phyloP scores from a whole-genome alignment of 1,140 invertebrate genomes.

The Pseudachorutes palmiensis region DNA sequence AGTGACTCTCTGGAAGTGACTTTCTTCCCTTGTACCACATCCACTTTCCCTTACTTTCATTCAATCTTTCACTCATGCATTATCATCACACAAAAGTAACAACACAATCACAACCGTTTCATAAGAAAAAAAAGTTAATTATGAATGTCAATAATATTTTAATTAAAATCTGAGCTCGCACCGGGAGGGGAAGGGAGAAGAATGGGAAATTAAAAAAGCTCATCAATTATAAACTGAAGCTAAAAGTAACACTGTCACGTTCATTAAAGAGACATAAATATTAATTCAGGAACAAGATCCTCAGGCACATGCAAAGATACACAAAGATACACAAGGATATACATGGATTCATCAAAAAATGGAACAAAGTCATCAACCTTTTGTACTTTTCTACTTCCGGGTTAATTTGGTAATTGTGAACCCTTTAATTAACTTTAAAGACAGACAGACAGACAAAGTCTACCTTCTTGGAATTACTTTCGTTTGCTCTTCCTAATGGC shows the following conservation, averaged over 20 bases:
- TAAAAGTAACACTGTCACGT: conserved; percentile 35
- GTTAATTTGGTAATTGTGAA: too few relatives aligned
- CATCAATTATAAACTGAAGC: conserved; percentile 32
- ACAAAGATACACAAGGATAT: too few relatives aligned
- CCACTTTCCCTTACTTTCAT: not conserved
- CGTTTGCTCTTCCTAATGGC: too few relatives aligned
- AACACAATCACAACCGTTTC: not conserved
- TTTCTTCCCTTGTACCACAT: not conserved
- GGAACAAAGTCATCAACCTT: too few relatives aligned
- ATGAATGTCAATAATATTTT: conserved; percentile 38
- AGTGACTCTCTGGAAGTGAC: conserved; percentile 16
- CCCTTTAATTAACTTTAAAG: too few relatives aligned
- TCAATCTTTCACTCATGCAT: not conserved
- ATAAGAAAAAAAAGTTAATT: conserved; percentile 35
- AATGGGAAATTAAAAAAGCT: conserved; percentile 33
- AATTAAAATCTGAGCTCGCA: conserved; percentile 35
- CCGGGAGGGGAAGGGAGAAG: conserved; percentile 22
- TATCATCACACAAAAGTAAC: not conserved
- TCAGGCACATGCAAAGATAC: too few relatives aligned
- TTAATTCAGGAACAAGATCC: conserved; percentile 3
- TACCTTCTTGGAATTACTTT: too few relatives aligned
- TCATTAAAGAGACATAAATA: conserved; percentile 39
- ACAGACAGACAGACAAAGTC: too few relatives aligned
- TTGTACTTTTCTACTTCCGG: too few relatives aligned
- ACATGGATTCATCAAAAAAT: too few relatives aligned